These are phyloP conservation scores for Glossophaga mutica DNA, from an alignment of 2,797 vertebrate species.

Conservation along the genomic window DNA sequence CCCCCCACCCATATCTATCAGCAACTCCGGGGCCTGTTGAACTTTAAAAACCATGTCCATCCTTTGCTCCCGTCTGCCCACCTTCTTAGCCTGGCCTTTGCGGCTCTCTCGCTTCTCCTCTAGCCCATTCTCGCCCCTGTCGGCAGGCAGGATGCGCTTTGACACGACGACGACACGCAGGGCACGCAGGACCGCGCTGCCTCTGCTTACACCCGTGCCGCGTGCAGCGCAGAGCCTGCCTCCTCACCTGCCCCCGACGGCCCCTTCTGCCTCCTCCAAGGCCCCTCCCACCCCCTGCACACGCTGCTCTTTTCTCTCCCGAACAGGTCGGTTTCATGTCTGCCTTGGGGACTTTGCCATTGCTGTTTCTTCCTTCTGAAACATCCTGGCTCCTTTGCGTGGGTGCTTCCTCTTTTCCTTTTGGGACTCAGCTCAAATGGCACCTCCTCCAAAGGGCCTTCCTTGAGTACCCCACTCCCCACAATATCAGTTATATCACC, in stretches of 20 bases:
- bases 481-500: not conserved
- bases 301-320: not conserved
- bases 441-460: not conserved
- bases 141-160: not conserved
- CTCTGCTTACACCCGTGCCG: not conserved
- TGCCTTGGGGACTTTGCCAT: conserved; percentile 25
- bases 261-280: not conserved
- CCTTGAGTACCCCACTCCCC: not conserved
- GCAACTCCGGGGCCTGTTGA: not conserved
- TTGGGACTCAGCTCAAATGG: not conserved
- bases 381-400: not conserved
- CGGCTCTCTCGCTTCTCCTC: not conserved
- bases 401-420: not conserved
- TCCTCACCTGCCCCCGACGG: not conserved
- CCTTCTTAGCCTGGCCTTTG: not conserved
- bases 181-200: not conserved
- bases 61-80: not conserved
- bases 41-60: not conserved
- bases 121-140: not conserved
- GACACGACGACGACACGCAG: not conserved
- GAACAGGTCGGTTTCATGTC: not conserved
- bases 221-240: fast-evolving
- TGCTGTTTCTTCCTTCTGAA: not conserved
- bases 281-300: not conserved
- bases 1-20: not conserved